Base-by-base conservation (phyloP, 2,113 vertebrate species). In the Steatornis caripensis region DNA sequence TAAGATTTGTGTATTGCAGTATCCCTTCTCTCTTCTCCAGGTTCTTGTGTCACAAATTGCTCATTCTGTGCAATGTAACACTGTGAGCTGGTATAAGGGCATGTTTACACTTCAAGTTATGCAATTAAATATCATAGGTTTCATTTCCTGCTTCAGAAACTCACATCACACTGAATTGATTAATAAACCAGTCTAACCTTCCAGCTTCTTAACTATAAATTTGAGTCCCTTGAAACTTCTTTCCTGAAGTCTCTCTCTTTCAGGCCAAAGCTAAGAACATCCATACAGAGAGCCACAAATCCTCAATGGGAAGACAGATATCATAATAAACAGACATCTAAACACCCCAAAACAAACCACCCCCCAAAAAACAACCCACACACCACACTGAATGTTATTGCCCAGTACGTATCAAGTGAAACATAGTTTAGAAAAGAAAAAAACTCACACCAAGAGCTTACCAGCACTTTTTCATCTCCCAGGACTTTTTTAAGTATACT, bases 391-490 rank as follows among this genome's bases (percentile, higher is more conserved):
- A 45, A 26, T 30, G 3, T 3, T 69, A 87, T 76, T 74, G 4
- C 11, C 13, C 14, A 43, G 7, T 15, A 5, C 27, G 20, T 54
- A 70, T 27, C 9, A 89, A 49, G 5, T 26, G 64, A 90, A 80
- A 74, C 9, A 45, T 0, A 51, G 5, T 36, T 64, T 55, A 62
- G 48, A 53, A 78, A 79, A 39, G 2, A 34, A 27, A 75, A 79
- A 61, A 57, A 26, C 1, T 37, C 18, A 39, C 26, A 46, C 69
- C 23, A 62, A 89, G 30, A 69, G 39, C 86, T 89, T 95, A 87
- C 96, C 95, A 96, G 87, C 55, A 97, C 71, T 87, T 94, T 96
- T n/a, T 98, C 96, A 34, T 97, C 95, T 94, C 97, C 98, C 72
- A 99, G 97, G 55, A 99, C 97, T 75, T 89, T 97, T 29, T 30